Base-by-base conservation (phyloP, 2,888 invertebrate species). In the Podotricha telesiphe region DNA sequence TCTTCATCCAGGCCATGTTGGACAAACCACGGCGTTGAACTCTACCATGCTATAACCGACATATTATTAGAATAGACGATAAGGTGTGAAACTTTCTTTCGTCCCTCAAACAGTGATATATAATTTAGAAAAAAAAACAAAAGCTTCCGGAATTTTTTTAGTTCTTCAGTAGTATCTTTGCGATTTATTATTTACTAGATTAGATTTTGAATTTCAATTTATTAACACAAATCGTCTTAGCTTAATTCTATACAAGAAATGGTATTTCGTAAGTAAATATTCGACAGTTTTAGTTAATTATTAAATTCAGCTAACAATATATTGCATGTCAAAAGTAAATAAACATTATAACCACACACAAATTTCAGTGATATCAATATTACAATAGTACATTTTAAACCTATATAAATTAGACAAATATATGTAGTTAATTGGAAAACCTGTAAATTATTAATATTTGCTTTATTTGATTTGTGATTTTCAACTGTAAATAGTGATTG, bases 361-460 rank as follows among this genome's bases (percentile, higher is more conserved):
- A 42, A 58, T 20, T 42, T 58, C n/a, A 42, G 15, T 42, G 40
- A 40, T 40, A 17, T 28, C 37, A 6, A 58, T 42, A 59, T 42
- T 5, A 42, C 42, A 59, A 42, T 42, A 22, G 19, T 59, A 42
- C 20, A 59, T 59, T 59, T 59, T 20, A 59, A 45, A 22, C 22
- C 22, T 6, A 58, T 58, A 42, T 28, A 28, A 53, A 53, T 53
- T n/a, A 4, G 15, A 20, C 3, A 42, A 22, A 58, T 22, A 42
- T 42, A 20, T 20, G 42, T 59, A 8, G 42, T 58, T 59, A 19
- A 58, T 19, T n/a, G n/a, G 28, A 28, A 28, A 22, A 22, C n/a
- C n/a, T 42, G 22, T 59, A 59, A 22, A 59, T 20, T 15, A 42
- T 59, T n/a, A 59, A 13, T 42, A 42, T 34, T 34, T 53, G 22